Evolutionary conservation across 2,797 vertebrate species (phyloP).

Genomic region (Sphenodon punctatus): DNA sequence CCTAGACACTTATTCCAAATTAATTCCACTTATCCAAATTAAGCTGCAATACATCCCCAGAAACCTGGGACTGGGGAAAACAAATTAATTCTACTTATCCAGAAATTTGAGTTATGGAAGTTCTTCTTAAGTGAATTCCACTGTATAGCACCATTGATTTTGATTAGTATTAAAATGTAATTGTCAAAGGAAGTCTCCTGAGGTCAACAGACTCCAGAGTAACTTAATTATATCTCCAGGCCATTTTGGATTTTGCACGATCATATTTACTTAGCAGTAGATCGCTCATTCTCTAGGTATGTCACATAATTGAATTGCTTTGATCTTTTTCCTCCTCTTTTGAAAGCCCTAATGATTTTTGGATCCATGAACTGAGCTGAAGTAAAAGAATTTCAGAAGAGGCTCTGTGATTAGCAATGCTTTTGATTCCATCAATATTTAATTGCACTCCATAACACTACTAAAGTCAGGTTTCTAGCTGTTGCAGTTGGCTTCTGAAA

Average conservation of each 20-base stretch:
- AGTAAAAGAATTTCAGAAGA: not conserved
- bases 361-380: not conserved
- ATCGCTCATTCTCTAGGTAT: slow-evolving; percentile 27
- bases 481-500: slow-evolving; percentile 35
- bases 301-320: not conserved
- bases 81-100: too few species aligned
- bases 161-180: not conserved
- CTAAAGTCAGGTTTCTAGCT: slow-evolving; percentile 20
- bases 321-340: not conserved
- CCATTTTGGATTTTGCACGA: not conserved
- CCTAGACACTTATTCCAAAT: too few species aligned
- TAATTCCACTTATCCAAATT: too few species aligned
- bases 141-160: not conserved
- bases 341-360: not conserved
- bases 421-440: slow-evolving; percentile 50
- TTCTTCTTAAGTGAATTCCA: too few species aligned
- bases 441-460: slow-evolving; percentile 31
- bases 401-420: slow-evolving; percentile 12
- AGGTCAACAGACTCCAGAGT: slow-evolving; percentile 24
- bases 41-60: too few species aligned
- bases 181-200: slow-evolving; percentile 37
- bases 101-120: too few species aligned
- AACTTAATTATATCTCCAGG: slow-evolving; percentile 6
- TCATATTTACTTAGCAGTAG: slow-evolving; percentile 34
- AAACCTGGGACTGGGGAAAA: too few species aligned